These are phyloP conservation scores for human DNA, from an alignment of 2,113 vertebrate species.

Conservation along the genomic window DNA sequence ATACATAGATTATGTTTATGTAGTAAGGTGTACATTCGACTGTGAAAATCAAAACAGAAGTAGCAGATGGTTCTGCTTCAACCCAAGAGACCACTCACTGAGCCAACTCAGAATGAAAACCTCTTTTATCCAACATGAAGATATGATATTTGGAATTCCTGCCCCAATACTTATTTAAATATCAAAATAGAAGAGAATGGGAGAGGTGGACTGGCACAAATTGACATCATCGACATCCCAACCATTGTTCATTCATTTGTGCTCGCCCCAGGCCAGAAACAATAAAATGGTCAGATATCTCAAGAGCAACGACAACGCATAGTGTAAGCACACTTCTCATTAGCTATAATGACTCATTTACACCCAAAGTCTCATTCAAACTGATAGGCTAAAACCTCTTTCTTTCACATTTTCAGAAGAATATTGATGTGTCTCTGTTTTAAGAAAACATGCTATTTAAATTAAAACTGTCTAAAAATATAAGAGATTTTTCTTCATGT, in stretches of 20 bases:
- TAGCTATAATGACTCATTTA: neutral
- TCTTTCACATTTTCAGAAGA: neutral
- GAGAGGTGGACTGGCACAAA: neutral
- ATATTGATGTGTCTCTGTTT: neutral
- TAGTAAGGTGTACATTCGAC: conserved; percentile 56
- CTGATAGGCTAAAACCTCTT: neutral
- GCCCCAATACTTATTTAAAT: conserved; percentile 3
- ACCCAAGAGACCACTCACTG: conserved; percentile 64
- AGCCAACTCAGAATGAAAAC: conserved; percentile 45
- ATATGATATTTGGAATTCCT: conserved; percentile 42
- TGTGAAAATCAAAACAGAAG: conserved; percentile 74
- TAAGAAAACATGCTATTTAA: conserved; percentile 11
- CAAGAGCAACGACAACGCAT: neutral
- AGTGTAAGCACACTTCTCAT: neutral
- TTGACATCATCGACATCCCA: neutral
- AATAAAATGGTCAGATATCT: neutral
- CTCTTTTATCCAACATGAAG: conserved; percentile 38
- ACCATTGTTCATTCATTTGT: neutral
- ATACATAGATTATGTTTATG: conserved; percentile 59
- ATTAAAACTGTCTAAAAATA: neutral
- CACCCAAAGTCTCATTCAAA: neutral
- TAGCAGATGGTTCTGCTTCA: conserved; percentile 68
- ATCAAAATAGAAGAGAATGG: conserved; percentile 5
- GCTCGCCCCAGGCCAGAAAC: neutral
- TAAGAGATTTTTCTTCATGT: neutral